Evolutionary conservation across 2,888 invertebrate genomes (phyloP).

Genomic region (Cinara cedri): DNA sequence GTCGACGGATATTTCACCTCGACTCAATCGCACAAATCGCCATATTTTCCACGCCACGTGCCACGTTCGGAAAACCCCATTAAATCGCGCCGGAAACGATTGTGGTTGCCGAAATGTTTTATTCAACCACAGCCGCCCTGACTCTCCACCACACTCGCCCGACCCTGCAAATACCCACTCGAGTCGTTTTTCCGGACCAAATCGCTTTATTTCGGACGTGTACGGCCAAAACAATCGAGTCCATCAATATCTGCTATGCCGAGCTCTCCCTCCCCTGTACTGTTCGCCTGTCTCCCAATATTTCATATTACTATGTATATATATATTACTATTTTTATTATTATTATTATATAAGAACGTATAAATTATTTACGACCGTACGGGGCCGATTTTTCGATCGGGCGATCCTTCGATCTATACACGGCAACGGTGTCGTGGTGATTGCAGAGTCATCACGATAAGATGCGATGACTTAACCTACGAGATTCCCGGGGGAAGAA

Average conservation of each 20-base stretch:
- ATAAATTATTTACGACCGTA: slow-evolving; percentile 45
- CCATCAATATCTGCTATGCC: slow-evolving; percentile 28
- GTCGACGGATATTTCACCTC: no score
- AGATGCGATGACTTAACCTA: no score
- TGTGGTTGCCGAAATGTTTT: slow-evolving; percentile 31
- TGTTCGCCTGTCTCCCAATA: neutral
- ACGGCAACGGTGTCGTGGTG: no score
- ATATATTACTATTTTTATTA: slow-evolving; percentile 7
- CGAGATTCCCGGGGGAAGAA: neutral
- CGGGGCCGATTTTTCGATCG: neutral
- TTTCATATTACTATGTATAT: neutral
- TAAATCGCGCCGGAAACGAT: slow-evolving; percentile 28
- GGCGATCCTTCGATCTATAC: neutral
- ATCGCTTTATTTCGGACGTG: slow-evolving; percentile 52
- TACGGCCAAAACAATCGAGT: slow-evolving; percentile 29
- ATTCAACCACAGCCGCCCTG: slow-evolving; percentile 21
- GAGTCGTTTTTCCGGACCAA: slow-evolving; percentile 17
- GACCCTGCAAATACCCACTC: neutral
- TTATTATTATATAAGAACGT: neutral
- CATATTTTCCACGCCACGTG: neutral
- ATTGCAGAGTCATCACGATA: neutral
- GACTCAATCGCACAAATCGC: no score
- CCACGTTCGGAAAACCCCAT: slow-evolving; percentile 4
- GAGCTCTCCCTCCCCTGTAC: neutral
- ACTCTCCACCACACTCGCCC: neutral